These are phyloP conservation scores for Drosophila buzzatii DNA, from an alignment of 2,888 invertebrate species.

Conservation along the genomic window DNA sequence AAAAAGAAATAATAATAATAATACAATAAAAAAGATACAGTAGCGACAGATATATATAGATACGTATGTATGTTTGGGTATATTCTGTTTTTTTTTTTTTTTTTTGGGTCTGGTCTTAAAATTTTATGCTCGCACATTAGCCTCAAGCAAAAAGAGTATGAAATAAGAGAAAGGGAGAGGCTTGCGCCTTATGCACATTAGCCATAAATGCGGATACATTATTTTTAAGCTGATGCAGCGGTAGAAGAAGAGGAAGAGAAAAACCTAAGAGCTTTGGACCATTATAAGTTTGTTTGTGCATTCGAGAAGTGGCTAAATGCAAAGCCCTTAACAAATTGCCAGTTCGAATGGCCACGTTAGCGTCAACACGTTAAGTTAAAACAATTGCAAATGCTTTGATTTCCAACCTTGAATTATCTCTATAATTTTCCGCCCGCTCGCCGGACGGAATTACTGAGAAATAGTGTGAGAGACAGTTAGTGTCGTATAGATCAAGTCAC, in stretches of 20 bases:
- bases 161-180: slow-evolving; percentile 4
- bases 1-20: slow-evolving; percentile 2
- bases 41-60: slow-evolving; percentile 33
- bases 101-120: slow-evolving; percentile 71
- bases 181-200: slow-evolving; percentile 42
- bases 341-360: slow-evolving; percentile 22
- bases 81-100: not conserved
- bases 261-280: slow-evolving; percentile 12
- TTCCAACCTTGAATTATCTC: slow-evolving; percentile 66
- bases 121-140: slow-evolving; percentile 79
- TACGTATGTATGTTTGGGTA: not conserved
- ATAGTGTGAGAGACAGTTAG: slow-evolving; percentile 17
- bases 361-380: slow-evolving; percentile 48
- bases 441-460: slow-evolving; percentile 2
- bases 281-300: slow-evolving; percentile 9
- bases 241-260: slow-evolving; percentile 9
- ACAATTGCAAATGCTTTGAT: slow-evolving; percentile 41
- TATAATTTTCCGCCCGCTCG: slow-evolving; percentile 67
- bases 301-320: slow-evolving; percentile 20
- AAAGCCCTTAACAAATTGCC: slow-evolving; percentile 50
- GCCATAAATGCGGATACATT: slow-evolving; percentile 42
- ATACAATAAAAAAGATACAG: slow-evolving; percentile 21
- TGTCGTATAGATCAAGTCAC: slow-evolving; percentile 57
- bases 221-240: slow-evolving; percentile 35
- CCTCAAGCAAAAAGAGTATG: slow-evolving; percentile 34